Conservation (phyloP, 2,888 invertebrate genomes). For the Hypolimnas misippus region DNA sequence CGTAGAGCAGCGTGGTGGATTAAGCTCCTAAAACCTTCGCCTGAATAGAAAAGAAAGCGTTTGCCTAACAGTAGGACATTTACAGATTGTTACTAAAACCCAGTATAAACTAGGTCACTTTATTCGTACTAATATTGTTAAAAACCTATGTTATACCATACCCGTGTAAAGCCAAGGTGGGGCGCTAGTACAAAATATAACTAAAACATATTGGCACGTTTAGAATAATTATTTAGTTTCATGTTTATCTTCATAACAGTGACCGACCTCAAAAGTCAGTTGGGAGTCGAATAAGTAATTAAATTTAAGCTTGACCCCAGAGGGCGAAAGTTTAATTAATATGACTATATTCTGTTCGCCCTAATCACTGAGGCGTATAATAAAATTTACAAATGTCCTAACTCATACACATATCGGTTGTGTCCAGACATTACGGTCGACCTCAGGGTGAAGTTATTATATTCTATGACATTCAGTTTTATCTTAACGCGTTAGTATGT, state of each 20-base stretch:
- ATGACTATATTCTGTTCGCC: constrained; percentile 31
- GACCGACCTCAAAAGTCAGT: constrained; percentile 18
- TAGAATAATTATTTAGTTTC: not conserved
- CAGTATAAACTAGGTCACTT: no score
- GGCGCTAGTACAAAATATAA: not conserved
- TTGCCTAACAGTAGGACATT: no score
- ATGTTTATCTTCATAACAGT: not conserved
- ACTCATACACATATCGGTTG: not conserved
- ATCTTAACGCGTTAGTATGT: no score
- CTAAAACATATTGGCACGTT: not conserved
- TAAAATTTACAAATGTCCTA: constrained; percentile 36
- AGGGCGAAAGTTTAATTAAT: constrained; percentile 45
- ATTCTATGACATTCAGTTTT: not conserved
- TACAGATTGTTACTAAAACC: no score
- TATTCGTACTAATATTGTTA: no score
- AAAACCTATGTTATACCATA: no score
- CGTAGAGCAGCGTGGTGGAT: no score
- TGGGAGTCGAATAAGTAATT: constrained; percentile 40
- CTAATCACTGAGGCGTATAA: constrained; percentile 36
- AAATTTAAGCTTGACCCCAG: constrained; percentile 38
- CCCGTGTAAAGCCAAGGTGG: no score
- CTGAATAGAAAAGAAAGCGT: no score
- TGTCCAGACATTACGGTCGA: not conserved
- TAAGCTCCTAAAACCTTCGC: no score
- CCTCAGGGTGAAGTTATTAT: not conserved